Evolutionary conservation across 2,797 vertebrate species (phyloP), one percentile per base, ranked within the genome.

Genomic region (Eutrigla gurnardus): DNA sequence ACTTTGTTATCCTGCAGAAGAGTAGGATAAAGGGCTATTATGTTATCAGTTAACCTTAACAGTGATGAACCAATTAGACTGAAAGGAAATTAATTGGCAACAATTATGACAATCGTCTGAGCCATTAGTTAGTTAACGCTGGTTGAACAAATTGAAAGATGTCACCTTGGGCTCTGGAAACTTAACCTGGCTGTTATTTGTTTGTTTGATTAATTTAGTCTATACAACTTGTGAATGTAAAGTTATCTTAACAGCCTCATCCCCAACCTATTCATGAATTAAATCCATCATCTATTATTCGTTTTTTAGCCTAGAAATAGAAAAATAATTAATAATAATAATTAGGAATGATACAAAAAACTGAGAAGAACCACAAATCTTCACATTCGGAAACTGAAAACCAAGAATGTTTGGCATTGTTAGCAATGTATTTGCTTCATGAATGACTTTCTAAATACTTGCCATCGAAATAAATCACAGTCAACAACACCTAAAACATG

Each of bases 1-100:
- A 99, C 97, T 92, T 99, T 99, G 88, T 97, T 98, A 35, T 99
- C 98, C 98, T 99, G 92, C 36, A 35, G 70, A 60, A 9, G 36
- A 59, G 10, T 0, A 7, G 0, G 47, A 37, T 4, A 15, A 32
- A 33, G 10, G 12, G 7, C 4, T 12, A 25, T 47, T 10, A 65
- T 3, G 35, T 39, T 8, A 17, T 37, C 43, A 37, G 3, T 58
- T 65, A 5, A n/a, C 15, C 5, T 36, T 14, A 10, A 39, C 13
- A 55, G 32, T 35, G 15, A 39, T 46, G 3, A 40, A 40, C 11
- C 39, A 59, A 59, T 14, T 0, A 12, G 32, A 54, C 33, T 15
- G 52, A 54, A 6, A 8, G 52, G 25, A 35, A 54, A 54, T 15
- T 54, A 54, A 54, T 35, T 54, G 32, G 33, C 14, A 54, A 54